A percentile compares a stretch with the other conserved stretches of the same genome.
phyloP scores from a whole-genome alignment of 92 coral and sea anemone species.

The Nematostella vectensis region DNA sequence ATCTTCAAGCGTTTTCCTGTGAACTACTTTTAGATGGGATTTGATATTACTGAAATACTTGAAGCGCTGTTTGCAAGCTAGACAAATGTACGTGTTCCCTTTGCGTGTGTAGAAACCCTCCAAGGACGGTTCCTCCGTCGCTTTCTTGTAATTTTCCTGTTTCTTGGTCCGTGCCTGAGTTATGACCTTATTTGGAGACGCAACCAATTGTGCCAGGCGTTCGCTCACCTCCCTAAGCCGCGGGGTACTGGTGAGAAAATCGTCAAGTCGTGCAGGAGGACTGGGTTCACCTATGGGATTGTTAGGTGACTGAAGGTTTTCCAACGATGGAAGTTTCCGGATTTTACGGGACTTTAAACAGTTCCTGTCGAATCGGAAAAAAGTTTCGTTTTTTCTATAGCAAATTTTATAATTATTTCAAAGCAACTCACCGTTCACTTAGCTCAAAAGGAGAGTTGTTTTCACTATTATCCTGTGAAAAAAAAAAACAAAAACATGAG shows the following conservation, averaged over 20 bases:
- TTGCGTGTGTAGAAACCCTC: conserved; percentile 18
- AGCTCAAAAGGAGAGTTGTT: no score
- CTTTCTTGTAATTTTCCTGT: conserved; percentile 6
- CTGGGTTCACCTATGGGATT: conserved; percentile 3
- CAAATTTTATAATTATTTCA: no score
- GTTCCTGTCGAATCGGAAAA: background rate
- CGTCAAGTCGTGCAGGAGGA: conserved; percentile 1
- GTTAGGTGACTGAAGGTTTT: conserved; percentile 3
- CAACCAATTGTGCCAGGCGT: conserved; percentile 7
- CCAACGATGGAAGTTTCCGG: conserved; percentile 40
- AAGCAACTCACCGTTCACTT: no score
- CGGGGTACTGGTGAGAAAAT: conserved; percentile 21
- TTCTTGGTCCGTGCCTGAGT: conserved; percentile 2
- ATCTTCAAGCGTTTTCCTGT: conserved; percentile 33
- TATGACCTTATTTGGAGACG: background rate
- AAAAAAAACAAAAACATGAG: no score
- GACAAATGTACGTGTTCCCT: conserved; percentile 41
- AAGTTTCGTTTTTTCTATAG: no score
- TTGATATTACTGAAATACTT: conserved; percentile 70
- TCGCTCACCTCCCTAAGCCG: conserved; percentile 27
- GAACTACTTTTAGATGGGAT: conserved; percentile 64
- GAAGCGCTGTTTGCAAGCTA: conserved; percentile 53
- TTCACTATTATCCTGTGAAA: no score
- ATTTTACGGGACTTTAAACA: conserved; percentile 40
- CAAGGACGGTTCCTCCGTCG: background rate